Conservation (phyloP, 2,888 invertebrate genomes). For the Dusona sp. region DNA sequence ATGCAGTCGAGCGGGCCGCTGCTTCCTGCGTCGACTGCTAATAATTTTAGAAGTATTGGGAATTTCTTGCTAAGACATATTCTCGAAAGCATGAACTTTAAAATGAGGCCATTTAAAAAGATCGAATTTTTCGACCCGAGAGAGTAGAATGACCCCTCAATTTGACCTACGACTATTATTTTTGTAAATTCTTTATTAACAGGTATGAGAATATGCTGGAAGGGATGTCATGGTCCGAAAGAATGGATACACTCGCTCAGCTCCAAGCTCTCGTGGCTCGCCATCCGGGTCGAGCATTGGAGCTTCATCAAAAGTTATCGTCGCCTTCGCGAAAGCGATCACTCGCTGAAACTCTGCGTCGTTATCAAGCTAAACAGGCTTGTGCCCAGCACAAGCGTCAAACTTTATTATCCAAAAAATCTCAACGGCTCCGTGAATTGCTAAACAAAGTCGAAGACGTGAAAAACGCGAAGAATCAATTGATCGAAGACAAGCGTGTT, state of each 20-base stretch:
- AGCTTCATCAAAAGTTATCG: conserved; percentile 96
- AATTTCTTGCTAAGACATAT: too few relatives aligned
- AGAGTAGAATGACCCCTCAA: background rate
- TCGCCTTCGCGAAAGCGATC: conserved; percentile 95
- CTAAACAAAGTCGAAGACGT: conserved; percentile 94
- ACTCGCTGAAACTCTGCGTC: conserved; percentile 91
- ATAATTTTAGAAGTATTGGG: too few relatives aligned
- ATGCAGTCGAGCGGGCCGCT: too few relatives aligned
- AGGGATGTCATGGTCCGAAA: conserved; percentile 93
- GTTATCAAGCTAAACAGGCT: conserved; percentile 95
- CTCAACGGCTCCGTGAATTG: conserved; percentile 93
- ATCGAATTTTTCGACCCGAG: background rate
- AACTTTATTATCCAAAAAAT: conserved; percentile 92
- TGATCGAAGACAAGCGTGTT: conserved; percentile 92
- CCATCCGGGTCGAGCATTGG: conserved; percentile 96
- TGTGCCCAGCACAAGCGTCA: conserved; percentile 95
- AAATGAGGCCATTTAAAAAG: too few relatives aligned
- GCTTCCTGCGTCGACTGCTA: too few relatives aligned
- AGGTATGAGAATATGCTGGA: conserved; percentile 83
- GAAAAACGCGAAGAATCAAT: conserved; percentile 92
- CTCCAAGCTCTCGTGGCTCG: conserved; percentile 92
- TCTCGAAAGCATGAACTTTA: too few relatives aligned
- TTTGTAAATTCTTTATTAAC: conserved; percentile 26
- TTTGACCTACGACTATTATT: background rate
- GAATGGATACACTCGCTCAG: conserved; percentile 92